A percentile compares a stretch with the other conserved stretches of the same genome.
These are phyloP conservation scores for Chamaea fasciata DNA, from an alignment of 2,113 vertebrate genomes.

Conservation along the genomic window DNA sequence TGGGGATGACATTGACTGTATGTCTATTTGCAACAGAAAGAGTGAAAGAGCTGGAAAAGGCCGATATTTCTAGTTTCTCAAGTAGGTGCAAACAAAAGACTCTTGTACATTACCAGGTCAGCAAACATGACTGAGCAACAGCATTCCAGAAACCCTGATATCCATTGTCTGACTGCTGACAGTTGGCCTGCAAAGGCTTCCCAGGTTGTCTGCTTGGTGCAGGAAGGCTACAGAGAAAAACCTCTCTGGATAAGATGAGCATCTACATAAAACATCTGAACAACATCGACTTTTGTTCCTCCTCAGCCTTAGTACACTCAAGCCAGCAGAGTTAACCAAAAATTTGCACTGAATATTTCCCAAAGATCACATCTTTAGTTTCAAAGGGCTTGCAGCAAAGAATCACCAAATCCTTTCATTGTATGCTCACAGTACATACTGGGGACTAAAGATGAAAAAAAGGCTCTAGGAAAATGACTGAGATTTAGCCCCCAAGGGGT, in stretches of 20 bases:
- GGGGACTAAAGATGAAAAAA: background rate
- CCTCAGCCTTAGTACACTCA: background rate
- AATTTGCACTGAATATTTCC: background rate
- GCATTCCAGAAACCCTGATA: background rate
- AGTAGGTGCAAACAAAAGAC: background rate
- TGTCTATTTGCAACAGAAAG: background rate
- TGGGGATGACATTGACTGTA: background rate
- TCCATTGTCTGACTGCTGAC: background rate
- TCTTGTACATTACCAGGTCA: background rate
- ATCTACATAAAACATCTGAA: background rate
- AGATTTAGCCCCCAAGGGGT: background rate
- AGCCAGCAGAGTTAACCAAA: background rate
- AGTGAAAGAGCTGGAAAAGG: background rate
- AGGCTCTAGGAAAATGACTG: background rate
- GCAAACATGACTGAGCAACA: background rate
- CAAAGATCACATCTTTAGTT: background rate
- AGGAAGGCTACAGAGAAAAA: background rate
- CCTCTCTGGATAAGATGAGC: background rate
- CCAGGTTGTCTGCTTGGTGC: background rate
- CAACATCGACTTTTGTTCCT: background rate
- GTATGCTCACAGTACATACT: background rate
- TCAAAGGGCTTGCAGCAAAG: background rate
- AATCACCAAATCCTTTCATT: background rate
- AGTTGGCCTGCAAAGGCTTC: background rate
- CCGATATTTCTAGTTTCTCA: background rate